Base-by-base conservation (phyloP, 2,113 vertebrate species). In the Onychostoma macrolepis region DNA sequence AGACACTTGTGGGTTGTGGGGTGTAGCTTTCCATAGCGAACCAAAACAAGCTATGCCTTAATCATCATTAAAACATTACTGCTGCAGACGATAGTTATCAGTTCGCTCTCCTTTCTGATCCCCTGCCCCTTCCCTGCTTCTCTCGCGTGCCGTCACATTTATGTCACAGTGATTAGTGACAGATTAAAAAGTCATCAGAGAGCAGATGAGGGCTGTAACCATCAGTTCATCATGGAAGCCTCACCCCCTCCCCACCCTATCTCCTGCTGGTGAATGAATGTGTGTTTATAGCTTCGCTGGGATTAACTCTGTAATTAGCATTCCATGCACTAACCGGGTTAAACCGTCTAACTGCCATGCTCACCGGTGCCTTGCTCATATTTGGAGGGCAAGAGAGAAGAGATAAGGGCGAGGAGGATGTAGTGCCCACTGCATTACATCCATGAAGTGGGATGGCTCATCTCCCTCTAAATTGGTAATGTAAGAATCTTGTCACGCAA, bases 151-250 rank as follows among this genome's bases (percentile, higher is more conserved):
- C 63, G 65, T 89, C 86, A 84, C 83, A 78, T 87, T 87, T 82
- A 87, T 87, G 88, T 85, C 86, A 89, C 78, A 81, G 83, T 85
- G 86, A 89, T 89, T 89, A 87, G 43, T 85, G 86, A 79, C 77
- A 83, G 83, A 89, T 86, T 87, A 89, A 86, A 89, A 87, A 87
- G 86, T 82, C 71, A 85, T 89, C 88, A 82, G 58, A 24, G 71
- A 74, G 83, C 50, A 87, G 79, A 76, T 61, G 78, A 85, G 30
- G 4, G 45, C 85, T 89, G 86, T 85, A 87, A 89, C 75, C 67
- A 61, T 82, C 88, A 58, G 81, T 87, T 87, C 88, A 89, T 89
- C 88, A 81, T 83, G 26, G 58, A 38, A 79, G 74, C 69, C n/a
- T 75, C 71, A 13, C 81, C 38, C 48, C 83, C 56, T 61, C 56